Evolutionary conservation across 2,888 invertebrate genomes (phyloP), one percentile per base, ranked within the genome.

Genomic region (Calameuta filiformis): DNA sequence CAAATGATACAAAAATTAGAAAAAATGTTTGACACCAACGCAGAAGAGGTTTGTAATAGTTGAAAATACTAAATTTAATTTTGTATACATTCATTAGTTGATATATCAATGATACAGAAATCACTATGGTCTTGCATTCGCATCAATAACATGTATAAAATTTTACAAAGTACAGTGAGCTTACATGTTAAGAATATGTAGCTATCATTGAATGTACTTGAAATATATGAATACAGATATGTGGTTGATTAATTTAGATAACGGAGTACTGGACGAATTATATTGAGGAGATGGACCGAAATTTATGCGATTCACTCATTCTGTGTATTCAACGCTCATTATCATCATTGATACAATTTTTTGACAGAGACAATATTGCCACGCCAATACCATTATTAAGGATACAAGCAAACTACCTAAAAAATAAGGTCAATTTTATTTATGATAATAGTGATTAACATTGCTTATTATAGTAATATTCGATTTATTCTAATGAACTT

Each of bases 191-290:
- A 56, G 23, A 23, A 56, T 56, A 56, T 56, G 23, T 56, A 56
- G 56, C 23, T 56, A 56, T 23, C 56, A 56, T 56, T 56, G 9
- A 23, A 56, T 56, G 15, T 56, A 56, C 23, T 56, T 56, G 56
- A 56, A 56, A 23, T 56, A 56, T 56, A 56, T 56, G 56, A 56
- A 56, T 56, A 56, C 23, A 56, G 23, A 56, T 56, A 56, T 56
- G 56, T 56, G 6, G 9, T 56, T 56, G 23, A 23, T 9, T 56
- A 56, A 56, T 90, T 56, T 79, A 96, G 96, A 96, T 96, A 93
- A 93, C 94, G 71, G 92, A 93, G 77, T 94, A 96, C 88, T 97
- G 97, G 97, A 92, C 94, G 23, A 93, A 93, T 81, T 97, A 96
- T 90, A 94, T 96, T 0, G 93, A 94, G 86, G 94, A 95, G 88